These are phyloP conservation scores for Mesitornis unicolor DNA, from an alignment of 2,113 vertebrate genomes.

Conservation along the genomic window DNA sequence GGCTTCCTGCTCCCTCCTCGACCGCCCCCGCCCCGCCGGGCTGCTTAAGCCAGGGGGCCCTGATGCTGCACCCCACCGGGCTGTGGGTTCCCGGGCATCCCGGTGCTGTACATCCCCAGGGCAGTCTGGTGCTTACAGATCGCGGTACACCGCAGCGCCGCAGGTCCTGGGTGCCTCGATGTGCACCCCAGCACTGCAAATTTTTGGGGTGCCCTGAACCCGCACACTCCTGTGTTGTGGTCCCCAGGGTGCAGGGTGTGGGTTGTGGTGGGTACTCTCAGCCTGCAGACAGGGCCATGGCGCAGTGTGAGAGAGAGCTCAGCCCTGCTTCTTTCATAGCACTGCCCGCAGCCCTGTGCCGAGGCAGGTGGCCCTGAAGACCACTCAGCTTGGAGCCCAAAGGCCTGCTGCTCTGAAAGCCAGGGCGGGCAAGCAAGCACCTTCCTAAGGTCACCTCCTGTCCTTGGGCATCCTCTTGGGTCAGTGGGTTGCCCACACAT, in stretches of 20 bases:
- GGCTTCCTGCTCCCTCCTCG: neutral
- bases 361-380: neutral
- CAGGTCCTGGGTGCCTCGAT: neutral
- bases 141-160: too few relatives aligned
- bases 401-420: neutral
- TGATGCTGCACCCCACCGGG: neutral
- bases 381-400: neutral
- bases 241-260: neutral
- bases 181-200: neutral
- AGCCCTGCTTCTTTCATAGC: neutral
- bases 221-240: neutral
- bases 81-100: neutral
- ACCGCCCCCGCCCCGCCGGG: neutral
- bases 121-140: neutral
- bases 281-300: neutral
- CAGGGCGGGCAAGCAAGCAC: neutral
- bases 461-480: neutral
- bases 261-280: neutral
- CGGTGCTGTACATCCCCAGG: neutral
- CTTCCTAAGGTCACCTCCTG: neutral
- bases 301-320: fast-evolving
- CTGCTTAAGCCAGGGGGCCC: neutral
- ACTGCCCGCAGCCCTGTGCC: fast-evolving
- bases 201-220: neutral
- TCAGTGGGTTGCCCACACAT: neutral